Base-by-base conservation (phyloP, 1,140 invertebrate genomes). In the Lordiphosa collinella region DNA sequence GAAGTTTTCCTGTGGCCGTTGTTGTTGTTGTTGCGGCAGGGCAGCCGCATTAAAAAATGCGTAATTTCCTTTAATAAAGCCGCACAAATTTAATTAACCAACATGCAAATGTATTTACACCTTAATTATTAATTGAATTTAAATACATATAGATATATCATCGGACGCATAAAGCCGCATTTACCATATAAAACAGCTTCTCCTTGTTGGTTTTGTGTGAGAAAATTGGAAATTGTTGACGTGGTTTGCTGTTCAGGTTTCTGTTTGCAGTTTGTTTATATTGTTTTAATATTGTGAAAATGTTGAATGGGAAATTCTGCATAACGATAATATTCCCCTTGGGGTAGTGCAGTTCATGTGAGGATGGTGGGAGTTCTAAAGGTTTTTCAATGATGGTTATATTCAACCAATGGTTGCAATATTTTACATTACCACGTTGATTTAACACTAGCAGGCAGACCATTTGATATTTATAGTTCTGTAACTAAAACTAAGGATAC, bases 41-140 rank as follows among this genome's bases (percentile, higher is more conserved):
- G 44, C 38, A 37, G 54, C 51, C 34, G 72, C 46, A 51, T 58
- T 46, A 71, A 71, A 60, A 84, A 84, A 84, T 69, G 65, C 63
- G 58, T 73, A 85, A 84, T 78, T 84, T 84, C 68, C 73, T 84
- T 84, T 84, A 84, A 84, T 84, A 84, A 84, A 84, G 78, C 78
- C 78, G 72, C 78, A 84, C 79, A 84, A 84, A 84, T 87, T 87
- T 87, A 87, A 87, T 87, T 87, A 87, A 82, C 86, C 76, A 59
- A 57, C 76, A 63, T 65, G 75, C 76, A 85, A 87, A 87, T 87
- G 78, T 76, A 87, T 86, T 87, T 87, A 87, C 69, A 85, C 79
- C 85, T 87, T 87, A 85, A 87, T 87, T 87, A 78, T 87, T 86
- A 86, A 86, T 86, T 86, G 82, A 86, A 66, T 86, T 84, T 79